Evolutionary conservation across 2,888 invertebrate species (phyloP).

Genomic region (Apamea epomidion): DNA sequence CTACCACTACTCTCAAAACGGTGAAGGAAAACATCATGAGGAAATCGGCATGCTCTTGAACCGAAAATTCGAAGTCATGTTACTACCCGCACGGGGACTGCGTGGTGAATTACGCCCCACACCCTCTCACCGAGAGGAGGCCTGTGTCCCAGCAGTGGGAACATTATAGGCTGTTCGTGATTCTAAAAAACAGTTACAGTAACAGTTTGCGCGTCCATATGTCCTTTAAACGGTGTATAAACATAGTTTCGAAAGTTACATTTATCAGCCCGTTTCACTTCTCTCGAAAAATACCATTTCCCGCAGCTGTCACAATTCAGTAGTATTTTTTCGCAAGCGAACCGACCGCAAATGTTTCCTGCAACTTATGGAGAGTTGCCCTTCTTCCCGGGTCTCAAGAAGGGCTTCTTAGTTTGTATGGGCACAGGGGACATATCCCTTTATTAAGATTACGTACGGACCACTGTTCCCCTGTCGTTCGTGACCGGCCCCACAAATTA

Average conservation of each 20-base stretch:
- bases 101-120: neutral
- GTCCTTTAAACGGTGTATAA: neutral
- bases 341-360: conserved; percentile 51
- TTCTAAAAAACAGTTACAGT: neutral
- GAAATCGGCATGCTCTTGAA: neutral
- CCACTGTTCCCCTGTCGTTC: conserved; percentile 49
- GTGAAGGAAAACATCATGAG: neutral
- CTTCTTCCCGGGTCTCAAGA: conserved; percentile 35
- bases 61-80: neutral
- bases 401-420: conserved; percentile 62
- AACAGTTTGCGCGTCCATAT: neutral
- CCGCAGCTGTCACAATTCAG: conserved; percentile 57
- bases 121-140: neutral
- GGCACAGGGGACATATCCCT: conserved; percentile 65
- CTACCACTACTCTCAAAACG: neutral
- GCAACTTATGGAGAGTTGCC: conserved; percentile 54
- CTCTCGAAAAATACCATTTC: conserved; percentile 49
- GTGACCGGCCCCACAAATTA: conserved; percentile 52
- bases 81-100: neutral
- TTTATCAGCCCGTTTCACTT: conserved; percentile 23
- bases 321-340: conserved; percentile 52
- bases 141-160: neutral
- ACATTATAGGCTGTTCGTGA: neutral
- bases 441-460: conserved; percentile 65
- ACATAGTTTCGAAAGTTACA: conserved; percentile 7